Evolutionary conservation across 2,888 invertebrate genomes (phyloP).

Genomic region (Sericinus montela): DNA sequence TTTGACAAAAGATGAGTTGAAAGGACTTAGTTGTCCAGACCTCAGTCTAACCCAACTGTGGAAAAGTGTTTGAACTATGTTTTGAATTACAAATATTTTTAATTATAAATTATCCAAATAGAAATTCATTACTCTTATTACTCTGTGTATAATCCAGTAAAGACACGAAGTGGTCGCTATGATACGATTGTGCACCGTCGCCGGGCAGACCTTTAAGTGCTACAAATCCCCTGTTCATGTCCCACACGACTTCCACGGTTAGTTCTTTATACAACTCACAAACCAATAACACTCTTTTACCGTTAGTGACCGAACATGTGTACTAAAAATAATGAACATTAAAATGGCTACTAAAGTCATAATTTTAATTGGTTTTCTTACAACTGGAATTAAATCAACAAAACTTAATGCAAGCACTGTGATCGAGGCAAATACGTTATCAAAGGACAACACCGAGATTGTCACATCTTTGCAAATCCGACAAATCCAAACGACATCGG

Average conservation of each 20-base stretch:
- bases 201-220: constrained; percentile 75
- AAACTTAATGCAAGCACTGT: constrained; percentile 37
- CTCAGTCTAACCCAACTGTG: no score
- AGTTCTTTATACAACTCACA: constrained; percentile 39
- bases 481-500: constrained; percentile 58
- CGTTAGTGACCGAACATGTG: constrained; percentile 28
- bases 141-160: constrained; percentile 55
- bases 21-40: no score
- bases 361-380: constrained; percentile 45
- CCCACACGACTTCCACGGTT: constrained; percentile 37
- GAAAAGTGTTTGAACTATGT: no score
- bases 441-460: constrained; percentile 30
- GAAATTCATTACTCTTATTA: constrained; percentile 5
- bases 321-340: constrained; percentile 22
- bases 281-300: constrained; percentile 35
- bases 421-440: constrained; percentile 44
- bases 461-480: constrained; percentile 54
- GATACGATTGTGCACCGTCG: constrained; percentile 65
- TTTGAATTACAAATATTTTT: no score
- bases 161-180: constrained; percentile 46
- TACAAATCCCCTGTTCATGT: constrained; percentile 67
- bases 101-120: no score
- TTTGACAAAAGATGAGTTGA: no score
- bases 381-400: constrained; percentile 40
- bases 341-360: constrained; percentile 46